phyloP scores from a whole-genome alignment of 2,888 invertebrate genomes.

The Tortrix viridana region DNA sequence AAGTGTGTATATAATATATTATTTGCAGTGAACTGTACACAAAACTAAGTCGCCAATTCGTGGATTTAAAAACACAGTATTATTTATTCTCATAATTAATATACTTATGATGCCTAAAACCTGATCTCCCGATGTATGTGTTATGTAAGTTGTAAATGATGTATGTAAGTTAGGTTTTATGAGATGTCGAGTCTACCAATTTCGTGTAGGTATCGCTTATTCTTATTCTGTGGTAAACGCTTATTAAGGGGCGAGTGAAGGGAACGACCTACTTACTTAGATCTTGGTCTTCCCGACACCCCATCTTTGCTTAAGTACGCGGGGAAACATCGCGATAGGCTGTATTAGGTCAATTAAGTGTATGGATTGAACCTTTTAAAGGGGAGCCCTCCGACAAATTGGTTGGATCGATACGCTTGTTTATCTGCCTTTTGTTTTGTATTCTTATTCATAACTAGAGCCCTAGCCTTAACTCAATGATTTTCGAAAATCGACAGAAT shows the following conservation, averaged over 20 bases:
- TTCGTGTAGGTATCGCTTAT: constrained; percentile 12
- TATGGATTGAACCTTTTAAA: not conserved
- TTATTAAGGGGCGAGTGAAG: constrained; percentile 36
- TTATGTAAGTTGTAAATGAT: too few species aligned
- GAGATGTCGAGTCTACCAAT: constrained; percentile 17
- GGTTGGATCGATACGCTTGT: not conserved
- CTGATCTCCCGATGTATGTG: too few species aligned
- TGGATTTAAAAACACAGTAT: not conserved
- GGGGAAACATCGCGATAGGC: constrained; percentile 22
- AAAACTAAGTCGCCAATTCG: not conserved
- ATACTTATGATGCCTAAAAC: too few species aligned
- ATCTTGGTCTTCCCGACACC: constrained; percentile 32
- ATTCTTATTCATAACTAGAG: not conserved
- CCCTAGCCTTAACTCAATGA: too few species aligned
- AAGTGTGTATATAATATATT: too few species aligned
- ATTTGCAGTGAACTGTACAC: too few species aligned
- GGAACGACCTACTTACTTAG: constrained; percentile 36
- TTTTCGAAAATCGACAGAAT: too few species aligned
- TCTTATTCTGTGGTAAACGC: constrained; percentile 28
- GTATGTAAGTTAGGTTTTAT: not conserved
- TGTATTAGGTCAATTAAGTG: constrained; percentile 18
- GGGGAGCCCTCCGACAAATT: not conserved
- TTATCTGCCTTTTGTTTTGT: not conserved
- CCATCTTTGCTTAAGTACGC: constrained; percentile 28
- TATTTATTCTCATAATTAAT: too few species aligned